Conservation (phyloP, 2,888 invertebrate species). For the Melanotus villosus region DNA sequence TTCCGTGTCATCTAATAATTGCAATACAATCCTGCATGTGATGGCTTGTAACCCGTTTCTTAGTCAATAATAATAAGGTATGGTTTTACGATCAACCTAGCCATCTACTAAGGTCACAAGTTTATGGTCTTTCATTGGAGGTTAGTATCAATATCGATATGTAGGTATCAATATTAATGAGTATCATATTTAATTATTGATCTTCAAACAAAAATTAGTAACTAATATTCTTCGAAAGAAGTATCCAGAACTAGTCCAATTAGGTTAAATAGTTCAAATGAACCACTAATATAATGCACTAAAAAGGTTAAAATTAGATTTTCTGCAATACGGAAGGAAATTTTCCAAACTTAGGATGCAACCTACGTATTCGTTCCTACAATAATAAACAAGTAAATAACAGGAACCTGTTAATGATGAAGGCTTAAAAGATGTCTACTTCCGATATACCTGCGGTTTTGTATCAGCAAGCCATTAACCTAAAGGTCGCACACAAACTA, state of each 20-base stretch:
- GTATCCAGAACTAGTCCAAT: no score
- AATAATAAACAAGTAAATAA: not conserved
- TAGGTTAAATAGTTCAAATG: no score
- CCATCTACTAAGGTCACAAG: slow-evolving; percentile 3
- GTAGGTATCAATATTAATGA: no score
- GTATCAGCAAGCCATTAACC: no score
- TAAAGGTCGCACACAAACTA: no score
- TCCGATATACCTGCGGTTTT: not conserved
- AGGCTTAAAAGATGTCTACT: not conserved
- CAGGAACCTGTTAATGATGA: not conserved
- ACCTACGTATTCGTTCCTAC: not conserved
- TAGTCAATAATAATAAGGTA: slow-evolving; percentile 9
- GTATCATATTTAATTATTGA: no score
- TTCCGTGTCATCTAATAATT: not conserved
- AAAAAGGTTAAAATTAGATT: no score
- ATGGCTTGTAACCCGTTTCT: slow-evolving; percentile 11
- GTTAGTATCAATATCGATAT: not conserved
- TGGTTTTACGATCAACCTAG: slow-evolving; percentile 9
- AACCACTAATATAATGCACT: no score
- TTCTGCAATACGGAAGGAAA: no score
- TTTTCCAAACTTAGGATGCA: no score
- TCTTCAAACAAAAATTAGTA: no score
- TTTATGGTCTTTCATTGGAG: slow-evolving; percentile 8
- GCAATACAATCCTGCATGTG: not conserved
- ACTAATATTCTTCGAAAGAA: no score